Conservation (phyloP, 2,888 invertebrate species). For the Uropetala carovei region DNA sequence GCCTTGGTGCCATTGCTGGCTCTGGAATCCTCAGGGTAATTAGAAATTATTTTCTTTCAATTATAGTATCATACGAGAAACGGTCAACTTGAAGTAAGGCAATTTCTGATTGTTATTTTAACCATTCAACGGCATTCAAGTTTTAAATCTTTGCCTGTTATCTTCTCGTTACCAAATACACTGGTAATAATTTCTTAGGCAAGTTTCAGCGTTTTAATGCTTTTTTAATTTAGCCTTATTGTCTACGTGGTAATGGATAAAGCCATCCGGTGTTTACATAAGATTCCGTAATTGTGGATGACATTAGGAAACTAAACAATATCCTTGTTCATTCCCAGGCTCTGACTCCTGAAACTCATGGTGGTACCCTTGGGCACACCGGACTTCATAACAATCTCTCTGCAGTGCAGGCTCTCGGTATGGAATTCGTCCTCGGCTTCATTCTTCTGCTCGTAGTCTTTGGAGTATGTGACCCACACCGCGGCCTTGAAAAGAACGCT, state of each 20-base stretch:
- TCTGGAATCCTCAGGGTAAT: conserved; percentile 85
- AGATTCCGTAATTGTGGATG: neutral
- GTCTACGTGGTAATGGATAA: neutral
- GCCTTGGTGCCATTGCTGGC: conserved; percentile 88
- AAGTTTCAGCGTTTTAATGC: neutral
- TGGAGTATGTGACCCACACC: conserved; percentile 88
- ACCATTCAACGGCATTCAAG: too few species aligned
- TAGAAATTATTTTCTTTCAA: conserved; percentile 52
- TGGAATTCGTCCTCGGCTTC: conserved; percentile 94
- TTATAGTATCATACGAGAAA: too few species aligned
- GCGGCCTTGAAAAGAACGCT: conserved; percentile 89
- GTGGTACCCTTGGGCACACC: conserved; percentile 82
- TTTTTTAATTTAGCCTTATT: neutral
- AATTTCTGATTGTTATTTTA: too few species aligned
- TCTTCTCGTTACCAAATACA: too few species aligned
- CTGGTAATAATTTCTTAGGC: too few species aligned
- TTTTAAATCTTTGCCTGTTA: too few species aligned
- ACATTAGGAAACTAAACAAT: neutral
- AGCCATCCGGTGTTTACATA: too few species aligned
- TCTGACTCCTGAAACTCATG: conserved; percentile 80
- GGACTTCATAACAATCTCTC: conserved; percentile 79
- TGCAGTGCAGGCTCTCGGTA: conserved; percentile 88
- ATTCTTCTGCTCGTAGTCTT: conserved; percentile 93
- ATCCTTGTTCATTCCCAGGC: conserved; percentile 75
- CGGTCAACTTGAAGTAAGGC: too few species aligned